phyloP scores from a whole-genome alignment of 2,888 invertebrate genomes.

The Megamerina dolium region DNA sequence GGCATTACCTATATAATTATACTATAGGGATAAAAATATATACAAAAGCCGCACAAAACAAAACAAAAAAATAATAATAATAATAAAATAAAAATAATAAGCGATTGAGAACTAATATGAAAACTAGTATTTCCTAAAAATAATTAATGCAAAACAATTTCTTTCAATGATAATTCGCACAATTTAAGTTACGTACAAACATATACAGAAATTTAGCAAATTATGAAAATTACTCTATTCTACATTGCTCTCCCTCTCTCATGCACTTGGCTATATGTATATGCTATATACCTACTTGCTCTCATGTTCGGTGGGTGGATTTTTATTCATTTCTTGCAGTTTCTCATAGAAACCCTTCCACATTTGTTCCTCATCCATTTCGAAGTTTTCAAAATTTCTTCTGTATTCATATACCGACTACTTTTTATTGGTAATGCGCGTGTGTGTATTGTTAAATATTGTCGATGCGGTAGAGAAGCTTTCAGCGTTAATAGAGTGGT shows the following conservation, averaged over 20 bases:
- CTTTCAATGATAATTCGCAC: background rate
- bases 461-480: no score
- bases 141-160: background rate
- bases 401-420: background rate
- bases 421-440: no score
- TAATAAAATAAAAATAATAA: no score
- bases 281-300: conserved; percentile 53
- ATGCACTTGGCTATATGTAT: no score
- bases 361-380: conserved; percentile 65
- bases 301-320: conserved; percentile 63
- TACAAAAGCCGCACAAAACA: no score
- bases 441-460: no score
- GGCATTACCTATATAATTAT: no score
- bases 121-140: no score
- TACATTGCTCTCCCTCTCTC: background rate
- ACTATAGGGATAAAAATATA: no score
- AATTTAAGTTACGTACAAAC: conserved; percentile 1
- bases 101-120: no score
- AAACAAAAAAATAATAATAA: no score
- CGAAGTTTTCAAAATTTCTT: conserved; percentile 8
- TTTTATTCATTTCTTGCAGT: conserved; percentile 57
- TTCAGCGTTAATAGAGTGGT: no score
- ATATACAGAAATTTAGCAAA: conserved; percentile 2
- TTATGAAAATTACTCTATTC: background rate
- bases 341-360: conserved; percentile 71